phyloP scores from a whole-genome alignment of 2,113 vertebrate species.

The Planiliza haematocheilus region DNA sequence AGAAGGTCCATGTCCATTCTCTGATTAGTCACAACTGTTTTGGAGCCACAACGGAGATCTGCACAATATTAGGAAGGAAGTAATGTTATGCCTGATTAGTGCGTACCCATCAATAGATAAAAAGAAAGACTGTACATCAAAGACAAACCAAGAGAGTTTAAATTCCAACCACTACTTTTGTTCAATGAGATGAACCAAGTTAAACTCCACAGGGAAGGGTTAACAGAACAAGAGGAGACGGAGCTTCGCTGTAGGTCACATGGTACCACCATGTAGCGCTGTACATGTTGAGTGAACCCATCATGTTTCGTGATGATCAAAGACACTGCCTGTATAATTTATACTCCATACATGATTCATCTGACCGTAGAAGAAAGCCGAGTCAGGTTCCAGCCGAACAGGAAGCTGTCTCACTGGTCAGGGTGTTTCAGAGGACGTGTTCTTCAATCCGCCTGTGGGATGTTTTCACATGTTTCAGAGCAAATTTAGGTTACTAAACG shows the following conservation, averaged over 20 bases:
- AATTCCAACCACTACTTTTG: too few species aligned
- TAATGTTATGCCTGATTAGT: too few species aligned
- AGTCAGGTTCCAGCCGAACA: background rate
- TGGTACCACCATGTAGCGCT: background rate
- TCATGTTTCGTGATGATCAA: conserved; percentile 20
- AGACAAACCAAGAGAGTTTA: too few species aligned
- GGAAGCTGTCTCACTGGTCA: background rate
- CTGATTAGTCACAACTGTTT: too few species aligned
- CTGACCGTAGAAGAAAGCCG: background rate
- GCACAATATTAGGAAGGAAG: too few species aligned
- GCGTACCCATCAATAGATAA: background rate
- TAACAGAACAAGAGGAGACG: conserved; percentile 11
- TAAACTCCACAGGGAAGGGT: conserved; percentile 3
- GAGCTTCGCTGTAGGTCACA: conserved; percentile 26
- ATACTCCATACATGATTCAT: conserved; percentile 47
- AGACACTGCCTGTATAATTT: conserved; percentile 45
- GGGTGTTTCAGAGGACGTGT: background rate
- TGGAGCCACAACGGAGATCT: too few species aligned
- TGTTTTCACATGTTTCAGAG: background rate
- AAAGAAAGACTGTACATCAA: background rate
- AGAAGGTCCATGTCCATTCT: too few species aligned
- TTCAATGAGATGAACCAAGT: background rate
- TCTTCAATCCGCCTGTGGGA: background rate
- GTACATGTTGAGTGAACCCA: background rate
- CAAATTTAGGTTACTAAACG: rapidly evolving